Base-by-base conservation (phyloP, 2,888 invertebrate species). In the Parthenolecanium corni region DNA sequence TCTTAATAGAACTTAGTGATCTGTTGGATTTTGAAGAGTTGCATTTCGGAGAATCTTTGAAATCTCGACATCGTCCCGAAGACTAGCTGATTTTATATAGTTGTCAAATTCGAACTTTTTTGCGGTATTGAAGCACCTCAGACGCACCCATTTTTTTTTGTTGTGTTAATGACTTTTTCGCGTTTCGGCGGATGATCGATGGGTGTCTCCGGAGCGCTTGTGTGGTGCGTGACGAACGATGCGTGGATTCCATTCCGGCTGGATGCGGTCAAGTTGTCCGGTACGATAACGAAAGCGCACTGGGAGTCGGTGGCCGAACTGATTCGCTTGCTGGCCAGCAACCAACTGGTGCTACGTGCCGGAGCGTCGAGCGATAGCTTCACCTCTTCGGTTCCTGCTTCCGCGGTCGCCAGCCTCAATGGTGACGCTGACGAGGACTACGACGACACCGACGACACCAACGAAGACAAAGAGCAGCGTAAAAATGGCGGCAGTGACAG, bases 201-300 rank as follows among this genome's bases (percentile, higher is more conserved):
- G 65, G 65, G 58, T 36, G 65, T 65, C 20, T 64, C 64, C 46
- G 67, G 67, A 40, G 65, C 78, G 74, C 81, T 82, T 70, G 82
- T 82, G 73, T 82, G 82, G 82, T 82, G 82, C 77, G 76, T 80
- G 72, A 79, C 81, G 74, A 80, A 82, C 76, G 80, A 82, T 75
- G 79, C 80, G 73, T 80, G 82, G 77, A 79, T 82, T 72, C 82
- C 83, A 68, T 78, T 82, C 67, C 81, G 82, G 73, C 76, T 83
- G 68, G 81, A 82, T 65, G 82, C 82, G 69, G 82, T 83, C 68
- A 76, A 81, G 69, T 77, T 83, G 69, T 81, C 82, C 72, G 82
- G 82, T 66, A 79, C 79, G 65, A 77, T 82, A 66, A 82, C 82
- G 25, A 80, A 81, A 69, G 81, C 81, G 53, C 82, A 82, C 70